Conservation (phyloP, 2,113 vertebrate species). For the Deroptyus accipitrinus region DNA sequence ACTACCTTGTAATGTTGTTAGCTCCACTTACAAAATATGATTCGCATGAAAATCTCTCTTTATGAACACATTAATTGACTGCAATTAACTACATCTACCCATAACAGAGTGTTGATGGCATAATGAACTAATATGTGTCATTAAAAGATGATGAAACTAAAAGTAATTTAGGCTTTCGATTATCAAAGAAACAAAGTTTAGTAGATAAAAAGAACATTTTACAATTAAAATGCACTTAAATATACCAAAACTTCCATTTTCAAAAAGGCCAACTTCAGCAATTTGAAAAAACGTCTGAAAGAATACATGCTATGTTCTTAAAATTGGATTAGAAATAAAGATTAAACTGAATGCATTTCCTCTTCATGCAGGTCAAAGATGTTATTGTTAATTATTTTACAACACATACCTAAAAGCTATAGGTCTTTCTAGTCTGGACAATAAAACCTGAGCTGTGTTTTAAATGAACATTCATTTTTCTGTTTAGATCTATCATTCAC, state of each 20-base stretch:
- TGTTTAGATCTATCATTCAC: conserved; percentile 25
- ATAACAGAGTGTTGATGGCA: conserved; percentile 65
- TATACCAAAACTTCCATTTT: conserved; percentile 15
- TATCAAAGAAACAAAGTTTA: conserved; percentile 49
- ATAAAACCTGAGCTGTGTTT: conserved; percentile 42
- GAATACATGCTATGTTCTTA: conserved; percentile 7
- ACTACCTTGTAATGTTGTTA: conserved; percentile 74
- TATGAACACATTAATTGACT: conserved; percentile 75
- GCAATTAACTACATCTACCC: conserved; percentile 75
- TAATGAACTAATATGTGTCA: conserved; percentile 79
- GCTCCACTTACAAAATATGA: conserved; percentile 76
- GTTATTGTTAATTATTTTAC: conserved; percentile 56
- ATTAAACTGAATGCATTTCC: conserved; percentile 47
- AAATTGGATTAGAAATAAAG: conserved; percentile 53
- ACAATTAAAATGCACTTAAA: conserved; percentile 47
- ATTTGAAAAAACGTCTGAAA: conserved; percentile 41
- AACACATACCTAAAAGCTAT: conserved; percentile 18
- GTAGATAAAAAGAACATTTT: conserved; percentile 7
- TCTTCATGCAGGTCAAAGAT: conserved; percentile 53
- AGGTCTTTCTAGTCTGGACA: conserved; percentile 23
- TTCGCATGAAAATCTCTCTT: conserved; percentile 72
- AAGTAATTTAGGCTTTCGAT: conserved; percentile 45
- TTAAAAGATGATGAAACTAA: conserved; percentile 28
- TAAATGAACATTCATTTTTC: conserved; percentile 58
- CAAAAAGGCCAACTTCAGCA: conserved; percentile 9